A percentile compares a stretch with the other conserved stretches of the same genome.
Conservation (phyloP, 1,140 invertebrate genomes). For the Lineus longissimus region DNA sequence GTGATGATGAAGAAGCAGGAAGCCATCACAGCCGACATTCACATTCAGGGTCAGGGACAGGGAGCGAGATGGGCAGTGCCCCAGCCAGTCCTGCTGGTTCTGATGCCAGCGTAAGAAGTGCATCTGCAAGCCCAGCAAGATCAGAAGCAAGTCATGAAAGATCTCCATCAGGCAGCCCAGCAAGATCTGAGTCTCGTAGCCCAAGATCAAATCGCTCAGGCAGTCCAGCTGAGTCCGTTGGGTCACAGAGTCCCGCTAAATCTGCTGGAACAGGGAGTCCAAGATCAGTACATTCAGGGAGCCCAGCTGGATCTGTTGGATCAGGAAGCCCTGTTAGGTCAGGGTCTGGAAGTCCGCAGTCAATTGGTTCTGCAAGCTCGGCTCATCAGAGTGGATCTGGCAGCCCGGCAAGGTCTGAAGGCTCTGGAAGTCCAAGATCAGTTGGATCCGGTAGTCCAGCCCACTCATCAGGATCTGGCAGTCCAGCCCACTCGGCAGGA, state of each 20-base stretch:
- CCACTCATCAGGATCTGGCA: conserved; percentile 7
- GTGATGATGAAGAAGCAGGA: no score
- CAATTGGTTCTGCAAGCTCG: background rate
- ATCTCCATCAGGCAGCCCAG: conserved; percentile 13
- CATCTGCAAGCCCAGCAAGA: conserved; percentile 18
- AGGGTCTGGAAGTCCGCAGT: background rate
- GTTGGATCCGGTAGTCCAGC: conserved; percentile 7
- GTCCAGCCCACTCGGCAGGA: background rate
- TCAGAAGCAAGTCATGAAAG: conserved; percentile 8
- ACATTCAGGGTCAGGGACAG: conserved; percentile 63
- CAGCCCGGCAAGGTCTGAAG: conserved; percentile 14
- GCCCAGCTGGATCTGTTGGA: background rate
- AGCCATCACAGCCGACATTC: no score
- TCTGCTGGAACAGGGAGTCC: no score
- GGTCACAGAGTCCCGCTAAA: background rate
- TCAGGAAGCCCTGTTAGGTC: conserved; percentile 4
- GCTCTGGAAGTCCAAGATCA: conserved; percentile 10
- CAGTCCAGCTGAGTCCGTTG: background rate
- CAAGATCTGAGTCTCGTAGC: conserved; percentile 3
- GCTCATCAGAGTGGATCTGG: conserved; percentile 15
- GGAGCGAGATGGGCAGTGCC: conserved; percentile 52
- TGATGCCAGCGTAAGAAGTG: background rate
- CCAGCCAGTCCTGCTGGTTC: conserved; percentile 5
- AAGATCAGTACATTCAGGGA: background rate
- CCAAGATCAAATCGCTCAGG: background rate